Conservation (phyloP, 35 echinoderm and acorn worm genomes). For the Anneissia japonica region DNA sequence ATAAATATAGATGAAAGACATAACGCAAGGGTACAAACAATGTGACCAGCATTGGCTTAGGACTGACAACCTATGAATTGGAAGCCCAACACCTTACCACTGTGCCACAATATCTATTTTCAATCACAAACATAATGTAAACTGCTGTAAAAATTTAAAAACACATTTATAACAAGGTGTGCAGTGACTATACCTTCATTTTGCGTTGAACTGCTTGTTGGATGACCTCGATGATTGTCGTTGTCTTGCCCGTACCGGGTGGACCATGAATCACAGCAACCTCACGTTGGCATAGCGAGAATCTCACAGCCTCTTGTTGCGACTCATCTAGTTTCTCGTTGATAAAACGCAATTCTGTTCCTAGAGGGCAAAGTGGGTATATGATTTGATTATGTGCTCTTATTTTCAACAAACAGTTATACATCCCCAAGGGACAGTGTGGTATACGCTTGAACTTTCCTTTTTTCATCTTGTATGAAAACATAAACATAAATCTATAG, state of each 20-base stretch:
- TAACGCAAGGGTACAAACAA: not conserved
- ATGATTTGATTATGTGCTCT: not conserved
- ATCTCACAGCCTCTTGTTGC: constrained; percentile 73
- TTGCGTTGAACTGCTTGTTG: constrained; percentile 65
- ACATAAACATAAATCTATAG: no score
- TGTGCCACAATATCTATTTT: no score
- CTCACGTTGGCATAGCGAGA: constrained; percentile 74
- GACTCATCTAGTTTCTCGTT: constrained; percentile 67
- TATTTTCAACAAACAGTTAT: not conserved
- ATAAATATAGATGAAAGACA: not conserved
- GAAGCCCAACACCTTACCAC: not conserved
- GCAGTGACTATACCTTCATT: constrained; percentile 58
- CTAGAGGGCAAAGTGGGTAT: not conserved
- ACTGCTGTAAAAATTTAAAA: no score
- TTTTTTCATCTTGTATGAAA: not conserved
- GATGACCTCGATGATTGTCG: constrained; percentile 84
- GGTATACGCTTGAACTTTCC: not conserved
- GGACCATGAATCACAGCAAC: constrained; percentile 93
- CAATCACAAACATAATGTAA: no score
- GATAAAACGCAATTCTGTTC: constrained; percentile 45
- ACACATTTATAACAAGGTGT: no score
- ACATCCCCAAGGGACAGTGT: not conserved
- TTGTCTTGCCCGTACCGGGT: constrained; percentile 91
- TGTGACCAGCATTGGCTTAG: not conserved
- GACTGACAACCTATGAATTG: not conserved